These are phyloP conservation scores for Caenorhabditis sp. DNA, from an alignment of 2,888 invertebrate species.

Conservation along the genomic window DNA sequence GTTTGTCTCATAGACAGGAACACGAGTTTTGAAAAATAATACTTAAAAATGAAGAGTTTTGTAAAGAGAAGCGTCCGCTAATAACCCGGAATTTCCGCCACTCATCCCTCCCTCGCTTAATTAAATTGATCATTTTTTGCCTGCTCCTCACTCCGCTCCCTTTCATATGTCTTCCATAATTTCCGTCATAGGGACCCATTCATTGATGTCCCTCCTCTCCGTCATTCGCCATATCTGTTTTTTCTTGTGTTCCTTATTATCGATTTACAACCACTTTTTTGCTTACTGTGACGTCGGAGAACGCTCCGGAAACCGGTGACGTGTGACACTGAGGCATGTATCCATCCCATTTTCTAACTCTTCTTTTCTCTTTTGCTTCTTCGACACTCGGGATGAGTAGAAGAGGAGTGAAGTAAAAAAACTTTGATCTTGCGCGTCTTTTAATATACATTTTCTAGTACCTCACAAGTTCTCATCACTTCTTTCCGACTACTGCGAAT, in stretches of 20 bases:
- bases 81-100: constrained; percentile 46
- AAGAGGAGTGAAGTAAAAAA: constrained; percentile 15
- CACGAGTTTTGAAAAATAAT: neutral
- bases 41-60: neutral
- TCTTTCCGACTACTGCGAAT: neutral
- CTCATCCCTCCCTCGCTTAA: constrained; percentile 37
- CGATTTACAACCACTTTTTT: constrained; percentile 20
- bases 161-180: constrained; percentile 48
- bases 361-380: constrained; percentile 15
- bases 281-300: constrained; percentile 57
- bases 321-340: constrained; percentile 48
- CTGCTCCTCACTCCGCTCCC: constrained; percentile 2
- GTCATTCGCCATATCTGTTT: constrained; percentile 22
- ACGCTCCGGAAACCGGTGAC: constrained; percentile 49
- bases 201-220: constrained; percentile 25
- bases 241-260: constrained; percentile 49
- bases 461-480: constrained; percentile 42
- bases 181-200: constrained; percentile 48
- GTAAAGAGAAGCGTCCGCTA: neutral
- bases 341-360: constrained; percentile 51
- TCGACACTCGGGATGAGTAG: constrained; percentile 25
- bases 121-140: constrained; percentile 42
- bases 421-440: constrained; percentile 54
- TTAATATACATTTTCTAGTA: constrained; percentile 61
- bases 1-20: neutral